phyloP scores from a whole-genome alignment of 2,888 invertebrate species.

The Noctua comes region DNA sequence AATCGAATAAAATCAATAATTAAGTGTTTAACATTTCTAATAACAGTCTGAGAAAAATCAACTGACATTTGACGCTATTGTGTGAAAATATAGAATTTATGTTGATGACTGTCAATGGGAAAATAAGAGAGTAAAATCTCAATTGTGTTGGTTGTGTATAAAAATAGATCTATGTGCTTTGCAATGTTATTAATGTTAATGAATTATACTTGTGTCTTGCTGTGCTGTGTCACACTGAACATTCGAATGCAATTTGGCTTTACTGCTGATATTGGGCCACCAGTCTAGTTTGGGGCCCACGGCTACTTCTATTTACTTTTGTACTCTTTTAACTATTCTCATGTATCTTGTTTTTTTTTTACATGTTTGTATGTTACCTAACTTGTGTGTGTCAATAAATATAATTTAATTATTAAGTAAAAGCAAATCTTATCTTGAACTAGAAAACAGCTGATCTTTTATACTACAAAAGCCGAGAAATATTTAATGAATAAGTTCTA shows the following conservation, averaged over 20 bases:
- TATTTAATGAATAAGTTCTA: neutral
- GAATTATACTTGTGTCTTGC: too few species aligned
- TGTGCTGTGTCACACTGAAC: too few species aligned
- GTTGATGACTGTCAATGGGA: neutral
- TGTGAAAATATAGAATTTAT: constrained; percentile 13
- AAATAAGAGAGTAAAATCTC: constrained; percentile 13
- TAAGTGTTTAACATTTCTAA: neutral
- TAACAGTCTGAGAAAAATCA: constrained; percentile 13
- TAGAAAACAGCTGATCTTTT: neutral
- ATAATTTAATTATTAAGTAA: too few species aligned
- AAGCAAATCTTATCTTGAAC: neutral
- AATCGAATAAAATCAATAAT: neutral
- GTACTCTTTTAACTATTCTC: too few species aligned
- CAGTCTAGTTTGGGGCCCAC: too few species aligned
- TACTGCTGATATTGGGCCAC: too few species aligned
- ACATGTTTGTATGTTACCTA: too few species aligned
- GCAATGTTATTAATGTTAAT: too few species aligned
- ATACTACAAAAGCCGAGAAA: neutral
- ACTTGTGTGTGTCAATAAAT: too few species aligned
- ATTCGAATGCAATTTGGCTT: too few species aligned
- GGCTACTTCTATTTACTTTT: too few species aligned
- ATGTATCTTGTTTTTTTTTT: too few species aligned
- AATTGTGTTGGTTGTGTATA: neutral
- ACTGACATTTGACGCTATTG: constrained; percentile 11
- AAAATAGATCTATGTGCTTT: neutral